Percentiles rank a stretch among this genome's conserved stretches.
Conservation (phyloP, 2,113 vertebrate genomes). For the Epinephelus fuscoguttatus region DNA sequence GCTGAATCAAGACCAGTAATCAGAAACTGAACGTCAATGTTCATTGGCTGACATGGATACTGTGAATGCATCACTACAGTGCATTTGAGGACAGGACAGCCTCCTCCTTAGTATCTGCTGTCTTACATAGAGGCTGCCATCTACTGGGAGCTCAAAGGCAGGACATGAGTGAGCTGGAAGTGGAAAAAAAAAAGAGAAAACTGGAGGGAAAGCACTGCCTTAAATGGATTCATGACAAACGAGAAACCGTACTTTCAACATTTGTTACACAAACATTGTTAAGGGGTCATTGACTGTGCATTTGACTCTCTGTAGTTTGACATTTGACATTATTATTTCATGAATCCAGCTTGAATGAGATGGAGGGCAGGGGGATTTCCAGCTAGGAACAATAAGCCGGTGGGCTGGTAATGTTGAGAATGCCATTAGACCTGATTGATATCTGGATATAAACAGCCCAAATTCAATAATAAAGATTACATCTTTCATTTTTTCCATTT, state of each 20-base stretch:
- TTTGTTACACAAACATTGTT: no score
- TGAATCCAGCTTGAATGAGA: no score
- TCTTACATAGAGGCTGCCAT: conserved; percentile 39
- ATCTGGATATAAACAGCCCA: no score
- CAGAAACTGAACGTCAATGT: not conserved
- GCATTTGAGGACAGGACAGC: not conserved
- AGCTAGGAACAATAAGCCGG: no score
- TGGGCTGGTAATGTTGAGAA: no score
- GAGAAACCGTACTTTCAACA: not conserved
- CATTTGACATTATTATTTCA: no score
- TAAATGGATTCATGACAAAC: not conserved
- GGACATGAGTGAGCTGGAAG: not conserved
- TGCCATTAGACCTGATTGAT: no score
- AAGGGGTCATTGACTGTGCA: no score
- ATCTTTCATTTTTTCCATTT: no score
- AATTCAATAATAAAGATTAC: not conserved
- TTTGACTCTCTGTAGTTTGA: no score
- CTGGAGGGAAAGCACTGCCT: not conserved
- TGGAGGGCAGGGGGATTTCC: no score
- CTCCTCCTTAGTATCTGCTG: not conserved
- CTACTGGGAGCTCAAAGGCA: conserved; percentile 49
- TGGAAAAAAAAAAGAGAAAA: not conserved
- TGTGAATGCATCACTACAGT: not conserved
- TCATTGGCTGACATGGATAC: not conserved
- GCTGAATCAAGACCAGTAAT: not conserved